A percentile compares a stretch with the other conserved stretches of the same genome.
Evolutionary conservation across 2,797 vertebrate genomes (phyloP).

Genomic region (Chaetophractus vellerosus): DNA sequence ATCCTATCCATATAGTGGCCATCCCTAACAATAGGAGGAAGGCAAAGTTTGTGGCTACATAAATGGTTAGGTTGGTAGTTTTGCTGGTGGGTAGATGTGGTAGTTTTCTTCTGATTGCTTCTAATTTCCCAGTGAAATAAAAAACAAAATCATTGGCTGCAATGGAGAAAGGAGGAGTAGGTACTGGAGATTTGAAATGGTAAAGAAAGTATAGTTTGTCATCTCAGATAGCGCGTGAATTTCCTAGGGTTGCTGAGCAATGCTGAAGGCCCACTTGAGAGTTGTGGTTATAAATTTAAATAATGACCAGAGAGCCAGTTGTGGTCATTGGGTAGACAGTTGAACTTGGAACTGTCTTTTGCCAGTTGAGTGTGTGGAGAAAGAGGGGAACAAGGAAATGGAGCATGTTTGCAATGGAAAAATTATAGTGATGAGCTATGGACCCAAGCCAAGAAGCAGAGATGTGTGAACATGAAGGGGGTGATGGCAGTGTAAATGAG

Average conservation of each 20-base stretch:
- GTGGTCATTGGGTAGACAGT: not conserved
- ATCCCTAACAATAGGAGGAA: not conserved
- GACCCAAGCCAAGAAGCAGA: not conserved
- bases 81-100: not conserved
- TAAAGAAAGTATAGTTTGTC: not conserved
- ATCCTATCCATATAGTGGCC: not conserved
- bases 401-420: not conserved
- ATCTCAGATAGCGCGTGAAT: not conserved
- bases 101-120: not conserved
- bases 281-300: not conserved
- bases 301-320: not conserved
- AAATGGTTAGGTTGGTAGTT: not conserved
- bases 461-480: not conserved
- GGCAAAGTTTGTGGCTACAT: not conserved
- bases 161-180: not conserved
- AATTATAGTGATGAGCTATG: not conserved
- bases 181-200: not conserved
- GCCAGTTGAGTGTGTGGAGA: not conserved
- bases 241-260: slow-evolving; percentile 30
- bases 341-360: not conserved
- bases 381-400: slow-evolving; percentile 48
- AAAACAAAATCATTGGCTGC: not conserved
- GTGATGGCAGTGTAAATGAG: not conserved
- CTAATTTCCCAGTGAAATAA: not conserved
- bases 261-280: not conserved